Conservation (phyloP, 2,113 vertebrate genomes). For the Eubucco bourcierii region DNA sequence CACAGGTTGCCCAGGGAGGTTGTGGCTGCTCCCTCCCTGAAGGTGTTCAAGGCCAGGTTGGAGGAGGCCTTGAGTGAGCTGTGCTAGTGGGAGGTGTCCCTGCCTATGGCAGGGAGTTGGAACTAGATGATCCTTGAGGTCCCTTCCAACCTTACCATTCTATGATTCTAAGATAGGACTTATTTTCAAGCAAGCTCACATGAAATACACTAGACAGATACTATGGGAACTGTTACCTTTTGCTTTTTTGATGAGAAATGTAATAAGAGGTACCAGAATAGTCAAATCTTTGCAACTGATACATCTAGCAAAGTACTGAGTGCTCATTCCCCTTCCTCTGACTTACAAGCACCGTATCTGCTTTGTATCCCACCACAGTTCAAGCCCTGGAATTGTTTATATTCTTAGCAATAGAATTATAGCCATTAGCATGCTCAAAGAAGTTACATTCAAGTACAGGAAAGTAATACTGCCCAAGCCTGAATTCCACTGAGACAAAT, state of each 20-base stretch:
- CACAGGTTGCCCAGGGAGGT: too few species aligned
- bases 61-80: too few species aligned
- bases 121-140: too few species aligned
- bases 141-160: too few species aligned
- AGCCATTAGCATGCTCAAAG: neutral
- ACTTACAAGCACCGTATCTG: neutral
- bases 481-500: neutral
- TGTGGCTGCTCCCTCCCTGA: too few species aligned
- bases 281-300: neutral
- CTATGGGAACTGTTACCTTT: neutral
- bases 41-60: too few species aligned
- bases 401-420: slow-evolving; percentile 9
- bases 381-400: slow-evolving; percentile 4
- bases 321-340: neutral
- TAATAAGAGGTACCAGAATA: neutral
- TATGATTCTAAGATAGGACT: neutral
- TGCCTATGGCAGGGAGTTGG: too few species aligned
- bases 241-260: neutral
- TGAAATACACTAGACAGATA: neutral
- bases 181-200: neutral
- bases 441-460: neutral
- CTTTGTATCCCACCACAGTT: neutral
- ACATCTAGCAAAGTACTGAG: neutral
- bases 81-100: too few species aligned
- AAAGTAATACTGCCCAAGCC: neutral